phyloP scores from a whole-genome alignment of 2,888 invertebrate genomes.

The Selenia dentaria region DNA sequence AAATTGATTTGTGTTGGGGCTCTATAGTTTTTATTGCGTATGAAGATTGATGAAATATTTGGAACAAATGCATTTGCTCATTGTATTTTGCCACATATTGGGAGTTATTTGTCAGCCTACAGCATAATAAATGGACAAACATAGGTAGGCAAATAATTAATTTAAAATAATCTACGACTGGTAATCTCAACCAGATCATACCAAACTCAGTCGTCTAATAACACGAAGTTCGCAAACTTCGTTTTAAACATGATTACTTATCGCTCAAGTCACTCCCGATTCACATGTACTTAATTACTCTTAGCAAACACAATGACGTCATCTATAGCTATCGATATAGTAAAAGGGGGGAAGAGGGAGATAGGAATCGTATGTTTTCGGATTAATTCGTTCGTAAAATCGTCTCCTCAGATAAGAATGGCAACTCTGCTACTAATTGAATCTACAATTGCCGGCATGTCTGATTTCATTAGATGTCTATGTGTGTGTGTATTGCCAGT shows the following conservation, averaged over 20 bases:
- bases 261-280: slow-evolving; percentile 50
- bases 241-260: slow-evolving; percentile 31
- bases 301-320: slow-evolving; percentile 76
- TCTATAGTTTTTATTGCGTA: slow-evolving; percentile 42
- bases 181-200: slow-evolving; percentile 15
- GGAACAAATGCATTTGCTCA: no score
- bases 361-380: slow-evolving; percentile 83
- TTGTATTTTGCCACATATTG: no score
- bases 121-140: no score
- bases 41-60: neutral
- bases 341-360: slow-evolving; percentile 63
- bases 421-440: slow-evolving; percentile 82
- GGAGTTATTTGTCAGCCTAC: no score
- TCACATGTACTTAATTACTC: slow-evolving; percentile 78
- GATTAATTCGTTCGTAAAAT: slow-evolving; percentile 85
- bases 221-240: slow-evolving; percentile 29
- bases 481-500: slow-evolving; percentile 53
- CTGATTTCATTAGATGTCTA: slow-evolving; percentile 74
- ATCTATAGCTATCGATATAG: slow-evolving; percentile 51
- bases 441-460: slow-evolving; percentile 82
- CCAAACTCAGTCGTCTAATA: slow-evolving; percentile 29
- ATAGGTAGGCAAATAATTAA: no score
- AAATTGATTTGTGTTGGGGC: slow-evolving; percentile 44
- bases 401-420: slow-evolving; percentile 82
- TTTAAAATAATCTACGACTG: slow-evolving; percentile 13